A percentile compares a stretch with the other conserved stretches of the same genome.
Conservation (phyloP, 2,797 vertebrate species). For the Xenops minutus region DNA sequence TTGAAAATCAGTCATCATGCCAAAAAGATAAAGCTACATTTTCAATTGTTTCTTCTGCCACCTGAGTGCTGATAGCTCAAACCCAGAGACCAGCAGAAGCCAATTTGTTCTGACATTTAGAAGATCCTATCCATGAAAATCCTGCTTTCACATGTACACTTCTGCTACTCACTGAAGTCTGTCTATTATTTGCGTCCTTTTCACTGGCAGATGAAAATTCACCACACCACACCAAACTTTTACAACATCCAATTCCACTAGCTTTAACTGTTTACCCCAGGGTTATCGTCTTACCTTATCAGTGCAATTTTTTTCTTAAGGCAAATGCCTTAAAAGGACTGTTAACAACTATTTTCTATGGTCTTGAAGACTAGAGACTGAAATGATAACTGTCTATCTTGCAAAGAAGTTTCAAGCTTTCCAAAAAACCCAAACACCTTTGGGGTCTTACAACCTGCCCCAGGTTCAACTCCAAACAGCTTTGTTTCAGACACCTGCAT, state of each 20-base stretch:
- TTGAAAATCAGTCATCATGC: not conserved
- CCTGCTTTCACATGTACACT: not conserved
- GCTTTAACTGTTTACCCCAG: not conserved
- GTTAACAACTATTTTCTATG: not conserved
- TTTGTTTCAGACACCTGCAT: not conserved
- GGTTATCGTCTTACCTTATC: not conserved
- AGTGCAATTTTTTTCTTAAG: not conserved
- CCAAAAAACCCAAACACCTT: not conserved
- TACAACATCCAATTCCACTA: not conserved
- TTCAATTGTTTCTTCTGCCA: not conserved
- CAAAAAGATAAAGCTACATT: not conserved
- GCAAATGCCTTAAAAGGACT: not conserved
- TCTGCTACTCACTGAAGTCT: not conserved
- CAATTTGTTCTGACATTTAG: not conserved
- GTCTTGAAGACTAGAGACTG: not conserved
- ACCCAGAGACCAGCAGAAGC: not conserved
- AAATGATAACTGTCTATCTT: not conserved
- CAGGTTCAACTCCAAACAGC: not conserved
- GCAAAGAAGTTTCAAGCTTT: not conserved
- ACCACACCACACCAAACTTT: not conserved
- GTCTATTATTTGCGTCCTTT: not conserved
- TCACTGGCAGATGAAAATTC: not conserved
- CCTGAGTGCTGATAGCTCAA: not conserved
- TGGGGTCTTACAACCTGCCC: not conserved
- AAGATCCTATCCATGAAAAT: not conserved